These are phyloP conservation scores for Elaphurus davidianus DNA, from an alignment of 2,113 vertebrate genomes.

Conservation along the genomic window DNA sequence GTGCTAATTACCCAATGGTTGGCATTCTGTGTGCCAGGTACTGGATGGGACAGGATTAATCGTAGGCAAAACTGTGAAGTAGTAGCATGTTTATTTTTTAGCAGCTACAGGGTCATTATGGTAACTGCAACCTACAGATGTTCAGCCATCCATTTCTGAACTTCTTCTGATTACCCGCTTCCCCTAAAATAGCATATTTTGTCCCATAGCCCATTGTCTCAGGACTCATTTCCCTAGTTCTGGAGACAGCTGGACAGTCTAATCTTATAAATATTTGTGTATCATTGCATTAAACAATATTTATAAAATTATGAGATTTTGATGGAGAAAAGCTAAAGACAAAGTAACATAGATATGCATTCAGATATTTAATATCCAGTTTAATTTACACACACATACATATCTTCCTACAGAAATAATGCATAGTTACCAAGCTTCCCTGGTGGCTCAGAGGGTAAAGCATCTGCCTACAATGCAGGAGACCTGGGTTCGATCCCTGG, in stretches of 20 bases:
- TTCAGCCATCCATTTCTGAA: background rate
- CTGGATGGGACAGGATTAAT: background rate
- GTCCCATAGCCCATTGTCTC: background rate
- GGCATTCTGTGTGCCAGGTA: background rate
- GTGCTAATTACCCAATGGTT: background rate
- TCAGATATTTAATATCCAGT: background rate
- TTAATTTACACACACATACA: background rate
- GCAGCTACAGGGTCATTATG: background rate
- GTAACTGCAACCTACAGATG: background rate
- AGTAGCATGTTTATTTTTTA: background rate
- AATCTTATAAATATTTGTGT: background rate
- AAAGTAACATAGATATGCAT: background rate
- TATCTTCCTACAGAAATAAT: background rate
- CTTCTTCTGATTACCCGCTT: background rate
- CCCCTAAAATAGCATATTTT: background rate
- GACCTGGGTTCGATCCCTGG: too few relatives aligned
- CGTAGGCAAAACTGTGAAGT: background rate
- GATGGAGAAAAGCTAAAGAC: background rate
- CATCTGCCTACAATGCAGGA: too few relatives aligned
- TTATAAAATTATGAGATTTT: background rate
- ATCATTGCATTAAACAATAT: background rate
- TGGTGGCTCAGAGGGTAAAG: too few relatives aligned
- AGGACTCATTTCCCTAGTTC: background rate
- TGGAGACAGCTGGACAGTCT: background rate
- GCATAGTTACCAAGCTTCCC: background rate